Evolutionary conservation across 2,113 vertebrate genomes (phyloP), one percentile per base, ranked within the genome.

Genomic region (Rhea americana): DNA sequence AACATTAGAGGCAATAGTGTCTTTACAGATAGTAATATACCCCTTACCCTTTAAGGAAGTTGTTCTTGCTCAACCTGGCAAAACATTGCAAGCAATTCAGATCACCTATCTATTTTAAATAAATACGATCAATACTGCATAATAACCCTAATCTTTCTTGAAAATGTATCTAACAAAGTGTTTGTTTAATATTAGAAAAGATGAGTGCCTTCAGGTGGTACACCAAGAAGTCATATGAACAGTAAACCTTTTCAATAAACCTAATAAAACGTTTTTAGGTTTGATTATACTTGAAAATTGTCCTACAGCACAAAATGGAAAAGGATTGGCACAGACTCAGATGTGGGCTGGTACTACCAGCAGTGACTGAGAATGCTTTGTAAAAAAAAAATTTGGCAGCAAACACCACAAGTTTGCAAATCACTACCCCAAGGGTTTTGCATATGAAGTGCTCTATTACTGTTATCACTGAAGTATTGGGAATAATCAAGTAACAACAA

Each of bases 391-490:
- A 81, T 62, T 72, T 94, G 93, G 93, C 96, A 96, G 51, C 28
- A 41, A 76, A 83, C 24, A 72, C 61, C 43, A 86, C 51, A 50
- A 90, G 61, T 75, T 79, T 90, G 90, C 92, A 96, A 94, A 95
- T 94, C 88, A 55, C 68, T 91, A 12, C 79, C 93, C 92, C 78
- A 80, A 71, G 65, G 93, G 82, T 78, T 96, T 95, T 89, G 91
- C 89, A 91, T 90, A 86, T 81, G 91, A 94, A 94, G 43, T 67
- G 48, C 70, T 89, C 73, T 82, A 43, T 92, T 94, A 96, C 30
- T 86, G 90, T 93, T 96, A 94, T 93, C 87, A 13, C 90, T 84
- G 53, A 88, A 93, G 53, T 89, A 94, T 68, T 91, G 76, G 94
- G 66, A 94, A 93, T 88, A 72, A 95, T 91, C 80, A 94, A 84